phyloP scores from a whole-genome alignment of 2,888 invertebrate species.

The Pardosa pseudoannulata region DNA sequence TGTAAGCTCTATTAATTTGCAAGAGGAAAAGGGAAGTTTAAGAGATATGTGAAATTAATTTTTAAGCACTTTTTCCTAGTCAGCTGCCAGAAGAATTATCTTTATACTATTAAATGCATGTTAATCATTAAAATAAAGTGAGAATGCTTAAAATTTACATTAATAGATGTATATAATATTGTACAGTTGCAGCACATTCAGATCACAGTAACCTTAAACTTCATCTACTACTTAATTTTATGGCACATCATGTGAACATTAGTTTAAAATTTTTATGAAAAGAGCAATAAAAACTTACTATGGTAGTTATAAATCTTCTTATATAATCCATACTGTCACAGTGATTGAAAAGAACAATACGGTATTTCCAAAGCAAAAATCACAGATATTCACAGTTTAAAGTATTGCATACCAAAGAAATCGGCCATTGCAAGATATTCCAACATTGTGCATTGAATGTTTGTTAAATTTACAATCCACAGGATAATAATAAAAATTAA shows the following conservation, averaged over 20 bases:
- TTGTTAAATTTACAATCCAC: constrained; percentile 20
- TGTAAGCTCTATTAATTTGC: constrained; percentile 40
- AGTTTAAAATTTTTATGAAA: constrained; percentile 37
- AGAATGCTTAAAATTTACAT: neutral
- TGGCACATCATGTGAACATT: constrained; percentile 63
- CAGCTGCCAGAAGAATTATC: constrained; percentile 4
- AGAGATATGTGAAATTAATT: neutral
- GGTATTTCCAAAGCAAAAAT: constrained; percentile 27
- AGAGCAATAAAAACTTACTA: constrained; percentile 48
- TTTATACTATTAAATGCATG: constrained; percentile 1
- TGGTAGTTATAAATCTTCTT: constrained; percentile 16
- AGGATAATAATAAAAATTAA: constrained; percentile 5
- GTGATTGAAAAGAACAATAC: constrained; percentile 27
- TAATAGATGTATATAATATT: neutral
- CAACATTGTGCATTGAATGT: constrained; percentile 15
- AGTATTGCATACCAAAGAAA: constrained; percentile 21
- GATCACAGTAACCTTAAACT: constrained; percentile 38
- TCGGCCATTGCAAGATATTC: constrained; percentile 21
- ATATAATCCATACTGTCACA: constrained; percentile 6
- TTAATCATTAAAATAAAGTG: neutral
- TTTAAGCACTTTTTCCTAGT: constrained; percentile 9
- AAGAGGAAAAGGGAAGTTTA: neutral
- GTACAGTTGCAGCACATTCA: neutral
- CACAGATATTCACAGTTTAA: constrained; percentile 39
- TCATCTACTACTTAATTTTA: constrained; percentile 56